Percentiles rank a stretch among this genome's conserved stretches.
phyloP scores from a whole-genome alignment of 1,140 invertebrate species.

The Aphaenogaster rudis region DNA sequence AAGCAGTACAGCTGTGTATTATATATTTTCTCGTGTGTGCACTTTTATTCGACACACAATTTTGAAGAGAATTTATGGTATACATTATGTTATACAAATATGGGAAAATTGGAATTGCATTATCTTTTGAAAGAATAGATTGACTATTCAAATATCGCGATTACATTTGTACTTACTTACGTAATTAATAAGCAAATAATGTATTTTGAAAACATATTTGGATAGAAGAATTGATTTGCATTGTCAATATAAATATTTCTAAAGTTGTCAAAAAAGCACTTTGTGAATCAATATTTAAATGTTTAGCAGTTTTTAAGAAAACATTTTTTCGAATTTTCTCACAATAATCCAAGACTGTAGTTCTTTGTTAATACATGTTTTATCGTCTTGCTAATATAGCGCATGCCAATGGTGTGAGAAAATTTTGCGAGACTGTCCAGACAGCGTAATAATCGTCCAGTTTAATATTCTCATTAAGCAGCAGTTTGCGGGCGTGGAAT shows the following conservation, averaged over 20 bases:
- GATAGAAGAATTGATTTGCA: neutral
- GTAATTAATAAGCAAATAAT: neutral
- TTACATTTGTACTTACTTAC: neutral
- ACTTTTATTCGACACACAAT: neutral
- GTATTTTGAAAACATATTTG: neutral
- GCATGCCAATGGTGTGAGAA: conserved; percentile 70
- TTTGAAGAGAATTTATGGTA: neutral
- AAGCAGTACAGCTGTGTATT: neutral
- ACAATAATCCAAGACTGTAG: neutral
- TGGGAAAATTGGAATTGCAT: neutral
- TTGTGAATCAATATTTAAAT: neutral
- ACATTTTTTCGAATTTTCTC: neutral
- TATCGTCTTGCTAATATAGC: conserved; percentile 15
- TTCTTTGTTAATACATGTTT: conserved; percentile 35
- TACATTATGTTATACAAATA: neutral
- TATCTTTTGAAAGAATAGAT: neutral
- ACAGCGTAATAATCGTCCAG: conserved; percentile 67
- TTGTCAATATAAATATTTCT: neutral
- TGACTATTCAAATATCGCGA: neutral
- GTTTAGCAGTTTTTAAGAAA: neutral
- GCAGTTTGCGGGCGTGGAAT: conserved; percentile 20
- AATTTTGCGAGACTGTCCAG: conserved; percentile 60
- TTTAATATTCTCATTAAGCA: conserved; percentile 74
- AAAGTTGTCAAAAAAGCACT: neutral
- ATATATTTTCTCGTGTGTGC: neutral